Evolutionary conservation across 2,113 vertebrate genomes (phyloP).

Genomic region (Lagopus muta): DNA sequence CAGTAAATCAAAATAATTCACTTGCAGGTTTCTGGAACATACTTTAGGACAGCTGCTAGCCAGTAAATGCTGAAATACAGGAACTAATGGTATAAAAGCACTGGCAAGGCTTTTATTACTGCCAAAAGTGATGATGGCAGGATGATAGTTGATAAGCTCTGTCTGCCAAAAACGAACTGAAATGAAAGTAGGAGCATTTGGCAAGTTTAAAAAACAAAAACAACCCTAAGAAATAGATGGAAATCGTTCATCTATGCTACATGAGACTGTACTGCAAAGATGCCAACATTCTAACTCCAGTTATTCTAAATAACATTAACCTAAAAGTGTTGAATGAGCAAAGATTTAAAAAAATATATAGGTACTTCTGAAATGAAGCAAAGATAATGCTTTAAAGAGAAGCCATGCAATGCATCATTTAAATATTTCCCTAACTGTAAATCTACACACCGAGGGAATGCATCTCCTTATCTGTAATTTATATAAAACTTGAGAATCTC

Average conservation of each 20-base stretch:
- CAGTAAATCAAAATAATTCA: slow-evolving; percentile 47
- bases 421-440: background rate
- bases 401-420: background rate
- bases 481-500: background rate
- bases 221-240: background rate
- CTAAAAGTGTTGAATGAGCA: background rate
- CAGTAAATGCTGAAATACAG: slow-evolving; percentile 25
- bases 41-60: slow-evolving; percentile 40
- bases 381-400: background rate
- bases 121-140: background rate
- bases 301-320: background rate
- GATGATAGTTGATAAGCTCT: background rate
- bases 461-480: background rate
- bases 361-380: background rate
- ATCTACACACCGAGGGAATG: background rate
- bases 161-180: slow-evolving; percentile 26
- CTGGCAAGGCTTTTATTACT: slow-evolving; percentile 1
- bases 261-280: background rate
- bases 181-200: slow-evolving; percentile 2
- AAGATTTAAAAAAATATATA: background rate
- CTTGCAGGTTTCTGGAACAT: slow-evolving; percentile 38
- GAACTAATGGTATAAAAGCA: slow-evolving; percentile 27
- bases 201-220: background rate
- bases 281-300: background rate
- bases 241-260: background rate